Percentiles rank a stretch among this genome's conserved stretches.
phyloP scores from a whole-genome alignment of 2,797 vertebrate genomes.

The Salarias fasciatus region DNA sequence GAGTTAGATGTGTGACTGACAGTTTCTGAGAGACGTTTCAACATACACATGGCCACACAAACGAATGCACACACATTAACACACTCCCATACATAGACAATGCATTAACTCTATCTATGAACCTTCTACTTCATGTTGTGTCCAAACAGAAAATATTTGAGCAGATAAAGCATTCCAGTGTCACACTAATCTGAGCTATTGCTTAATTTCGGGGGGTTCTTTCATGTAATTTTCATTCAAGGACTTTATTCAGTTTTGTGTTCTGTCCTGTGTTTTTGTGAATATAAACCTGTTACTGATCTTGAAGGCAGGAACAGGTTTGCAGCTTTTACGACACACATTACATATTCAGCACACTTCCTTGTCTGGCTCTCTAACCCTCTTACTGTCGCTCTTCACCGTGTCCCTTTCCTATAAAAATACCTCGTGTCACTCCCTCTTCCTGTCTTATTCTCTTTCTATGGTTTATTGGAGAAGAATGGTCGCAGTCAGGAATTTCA shows the following conservation, averaged over 20 bases:
- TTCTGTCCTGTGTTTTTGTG: neutral
- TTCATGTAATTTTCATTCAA: slow-evolving; percentile 8
- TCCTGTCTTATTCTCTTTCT: neutral
- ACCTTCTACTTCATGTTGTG: slow-evolving; percentile 16
- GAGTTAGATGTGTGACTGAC: slow-evolving; percentile 26
- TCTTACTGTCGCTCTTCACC: neutral
- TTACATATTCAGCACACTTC: slow-evolving; percentile 5
- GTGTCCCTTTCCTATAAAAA: neutral
- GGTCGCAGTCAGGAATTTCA: neutral
- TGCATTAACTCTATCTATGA: neutral
- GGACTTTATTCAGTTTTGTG: neutral
- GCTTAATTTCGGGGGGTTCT: slow-evolving; percentile 22
- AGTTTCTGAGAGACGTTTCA: slow-evolving; percentile 16
- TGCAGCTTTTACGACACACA: slow-evolving; percentile 10
- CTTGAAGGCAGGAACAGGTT: slow-evolving; percentile 4
- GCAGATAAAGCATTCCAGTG: slow-evolving; percentile 20
- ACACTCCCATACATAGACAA: neutral
- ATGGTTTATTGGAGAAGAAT: neutral
- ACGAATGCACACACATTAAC: neutral
- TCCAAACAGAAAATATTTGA: slow-evolving; percentile 20
- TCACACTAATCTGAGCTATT: slow-evolving; percentile 21
- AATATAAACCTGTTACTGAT: neutral
- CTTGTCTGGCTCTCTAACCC: neutral
- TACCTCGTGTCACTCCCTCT: neutral
- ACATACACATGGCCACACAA: slow-evolving; percentile 1